These are phyloP conservation scores for Picathartes gymnocephalus DNA, from an alignment of 2,113 vertebrate genomes.

Conservation along the genomic window DNA sequence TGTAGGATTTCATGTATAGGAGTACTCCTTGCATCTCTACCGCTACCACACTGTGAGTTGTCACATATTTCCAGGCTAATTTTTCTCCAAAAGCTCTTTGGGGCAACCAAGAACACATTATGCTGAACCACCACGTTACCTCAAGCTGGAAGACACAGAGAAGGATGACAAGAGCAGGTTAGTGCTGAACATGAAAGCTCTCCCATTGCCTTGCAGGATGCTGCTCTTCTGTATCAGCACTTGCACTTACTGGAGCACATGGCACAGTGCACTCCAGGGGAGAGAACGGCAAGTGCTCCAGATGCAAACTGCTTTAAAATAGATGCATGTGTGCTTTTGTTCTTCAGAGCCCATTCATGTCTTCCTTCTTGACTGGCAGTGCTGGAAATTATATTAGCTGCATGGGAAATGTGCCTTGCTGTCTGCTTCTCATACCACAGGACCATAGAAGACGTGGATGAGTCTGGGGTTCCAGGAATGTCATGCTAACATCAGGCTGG, in stretches of 20 bases:
- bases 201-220: neutral
- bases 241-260: neutral
- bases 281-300: neutral
- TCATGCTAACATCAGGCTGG: neutral
- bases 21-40: neutral
- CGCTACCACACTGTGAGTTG: neutral
- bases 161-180: neutral
- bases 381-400: neutral
- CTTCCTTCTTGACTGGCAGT: neutral
- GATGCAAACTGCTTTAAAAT: neutral
- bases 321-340: accelerated
- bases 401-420: neutral
- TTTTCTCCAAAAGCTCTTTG: neutral
- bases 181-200: neutral
- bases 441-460: neutral
- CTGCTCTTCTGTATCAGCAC: neutral
- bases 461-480: neutral
- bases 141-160: neutral
- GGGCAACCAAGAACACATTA: neutral
- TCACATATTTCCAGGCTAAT: neutral
- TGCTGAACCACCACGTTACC: neutral
- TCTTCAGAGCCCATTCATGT: neutral
- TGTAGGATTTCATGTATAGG: neutral
- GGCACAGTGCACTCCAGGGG: accelerated
- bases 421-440: neutral